Conservation (phyloP, 2,888 invertebrate species). For the Andrena bicolor region DNA sequence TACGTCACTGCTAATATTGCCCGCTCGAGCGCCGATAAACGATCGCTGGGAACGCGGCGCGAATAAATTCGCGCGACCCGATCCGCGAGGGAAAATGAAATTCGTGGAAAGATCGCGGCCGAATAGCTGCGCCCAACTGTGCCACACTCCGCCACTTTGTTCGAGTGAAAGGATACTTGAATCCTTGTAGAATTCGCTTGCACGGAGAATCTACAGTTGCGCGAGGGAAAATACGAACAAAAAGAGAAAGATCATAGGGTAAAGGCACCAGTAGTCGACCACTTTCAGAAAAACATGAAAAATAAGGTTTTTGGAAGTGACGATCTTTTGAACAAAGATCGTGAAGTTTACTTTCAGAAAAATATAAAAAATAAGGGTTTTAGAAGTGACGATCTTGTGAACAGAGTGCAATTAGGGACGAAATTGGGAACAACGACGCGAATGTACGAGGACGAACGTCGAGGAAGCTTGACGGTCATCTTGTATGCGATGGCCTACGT, state of each 20-base stretch:
- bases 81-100: neutral
- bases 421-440: neutral
- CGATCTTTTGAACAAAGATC: too few relatives aligned
- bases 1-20: slow-evolving; percentile 29
- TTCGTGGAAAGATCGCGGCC: neutral
- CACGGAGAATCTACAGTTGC: neutral
- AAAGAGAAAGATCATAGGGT: too few relatives aligned
- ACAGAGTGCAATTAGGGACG: too few relatives aligned
- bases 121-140: neutral
- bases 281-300: too few relatives aligned
- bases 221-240: neutral
- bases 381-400: too few relatives aligned
- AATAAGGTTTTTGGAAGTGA: too few relatives aligned
- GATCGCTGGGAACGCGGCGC: slow-evolving; percentile 17
- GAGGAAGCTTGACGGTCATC: neutral
- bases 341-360: too few relatives aligned
- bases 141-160: neutral
- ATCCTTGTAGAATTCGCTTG: too few relatives aligned
- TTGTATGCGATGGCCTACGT: neutral
- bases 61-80: slow-evolving; percentile 10
- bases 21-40: slow-evolving; percentile 21
- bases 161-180: neutral
- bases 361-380: too few relatives aligned
- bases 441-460: neutral
- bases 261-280: too few relatives aligned